Percentiles rank a stretch among this genome's conserved stretches.
phyloP scores from a whole-genome alignment of 2,113 vertebrate genomes.

The Balaeniceps rex region DNA sequence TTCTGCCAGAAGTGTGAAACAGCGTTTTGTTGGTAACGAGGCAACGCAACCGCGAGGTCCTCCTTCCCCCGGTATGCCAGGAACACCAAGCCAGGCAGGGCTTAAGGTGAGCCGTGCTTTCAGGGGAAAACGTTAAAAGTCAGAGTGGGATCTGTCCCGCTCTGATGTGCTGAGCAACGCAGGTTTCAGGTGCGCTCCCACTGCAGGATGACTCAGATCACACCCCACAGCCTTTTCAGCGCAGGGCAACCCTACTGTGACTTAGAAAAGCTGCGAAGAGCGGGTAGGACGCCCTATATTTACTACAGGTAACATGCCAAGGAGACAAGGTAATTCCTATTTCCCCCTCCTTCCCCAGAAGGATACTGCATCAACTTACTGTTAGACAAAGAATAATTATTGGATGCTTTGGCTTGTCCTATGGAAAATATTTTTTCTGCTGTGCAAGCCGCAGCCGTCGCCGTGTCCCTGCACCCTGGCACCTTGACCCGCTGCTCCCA shows the following conservation, averaged over 20 bases:
- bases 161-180: neutral
- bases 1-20: neutral
- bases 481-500: rapidly evolving
- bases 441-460: neutral
- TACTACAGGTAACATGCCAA: rapidly evolving
- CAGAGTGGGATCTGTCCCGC: neutral
- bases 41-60: neutral
- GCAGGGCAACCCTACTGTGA: neutral
- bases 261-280: neutral
- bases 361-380: neutral
- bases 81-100: neutral
- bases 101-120: neutral
- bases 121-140: neutral
- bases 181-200: neutral
- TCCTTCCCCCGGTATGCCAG: neutral
- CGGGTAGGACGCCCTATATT: neutral
- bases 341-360: neutral
- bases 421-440: neutral
- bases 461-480: neutral
- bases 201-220: neutral
- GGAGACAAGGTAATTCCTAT: neutral
- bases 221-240: neutral
- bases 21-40: rapidly evolving
- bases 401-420: neutral
- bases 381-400: neutral